These are phyloP conservation scores for Schizothorax lantsangensis DNA, from an alignment of 2,797 vertebrate genomes.

Conservation along the genomic window DNA sequence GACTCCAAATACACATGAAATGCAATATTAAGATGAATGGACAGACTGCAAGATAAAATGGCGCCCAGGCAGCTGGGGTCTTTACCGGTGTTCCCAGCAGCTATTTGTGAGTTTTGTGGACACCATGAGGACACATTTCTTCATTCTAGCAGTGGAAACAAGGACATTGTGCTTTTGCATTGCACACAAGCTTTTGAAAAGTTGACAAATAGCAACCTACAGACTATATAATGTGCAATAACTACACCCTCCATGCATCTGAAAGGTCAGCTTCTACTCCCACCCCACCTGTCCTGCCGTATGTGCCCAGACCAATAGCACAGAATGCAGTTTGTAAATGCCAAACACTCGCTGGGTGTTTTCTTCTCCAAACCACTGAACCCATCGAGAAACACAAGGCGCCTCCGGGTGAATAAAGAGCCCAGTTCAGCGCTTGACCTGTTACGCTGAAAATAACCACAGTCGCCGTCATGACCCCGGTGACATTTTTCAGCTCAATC, in stretches of 20 bases:
- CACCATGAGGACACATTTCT: background rate
- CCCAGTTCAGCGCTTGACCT: conserved; percentile 35
- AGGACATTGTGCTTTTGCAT: background rate
- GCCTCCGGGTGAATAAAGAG: conserved; percentile 34
- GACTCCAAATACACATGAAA: background rate
- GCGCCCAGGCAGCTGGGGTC: background rate
- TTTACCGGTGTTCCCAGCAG: conserved; percentile 4
- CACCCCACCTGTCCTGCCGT: conserved; percentile 7
- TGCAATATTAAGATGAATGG: conserved; percentile 11
- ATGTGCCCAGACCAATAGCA: conserved; percentile 13
- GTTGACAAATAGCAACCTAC: conserved; percentile 25
- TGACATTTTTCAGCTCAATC: conserved; percentile 39
- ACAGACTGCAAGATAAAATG: background rate
- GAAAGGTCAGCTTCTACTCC: conserved; percentile 40
- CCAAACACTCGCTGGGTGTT: conserved; percentile 44
- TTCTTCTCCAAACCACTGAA: conserved; percentile 44
- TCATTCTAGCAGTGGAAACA: background rate
- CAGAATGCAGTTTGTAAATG: conserved; percentile 35
- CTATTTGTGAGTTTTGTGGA: conserved; percentile 2
- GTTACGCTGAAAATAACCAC: conserved; percentile 53
- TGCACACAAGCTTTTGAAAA: conserved; percentile 29
- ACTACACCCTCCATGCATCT: conserved; percentile 28
- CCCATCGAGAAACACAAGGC: conserved; percentile 46
- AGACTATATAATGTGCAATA: conserved; percentile 48
- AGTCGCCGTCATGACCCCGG: background rate